Percentiles rank a stretch among this genome's conserved stretches.
These are phyloP conservation scores for Phalacrocorax brasilianus DNA, from an alignment of 2,113 vertebrate genomes.

Conservation along the genomic window DNA sequence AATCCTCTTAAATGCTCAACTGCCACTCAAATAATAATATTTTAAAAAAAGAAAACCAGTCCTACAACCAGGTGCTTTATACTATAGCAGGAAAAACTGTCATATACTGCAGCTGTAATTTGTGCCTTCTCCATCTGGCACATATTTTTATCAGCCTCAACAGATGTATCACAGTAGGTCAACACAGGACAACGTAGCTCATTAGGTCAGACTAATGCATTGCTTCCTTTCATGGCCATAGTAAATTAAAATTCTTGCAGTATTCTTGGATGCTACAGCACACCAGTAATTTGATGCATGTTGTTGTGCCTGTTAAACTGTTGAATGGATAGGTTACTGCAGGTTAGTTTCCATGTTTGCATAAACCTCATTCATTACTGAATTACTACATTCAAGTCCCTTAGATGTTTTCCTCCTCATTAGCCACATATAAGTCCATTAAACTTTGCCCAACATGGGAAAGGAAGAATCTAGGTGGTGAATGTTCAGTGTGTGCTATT, in stretches of 20 bases:
- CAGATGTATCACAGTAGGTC: background rate
- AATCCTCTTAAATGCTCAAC: background rate
- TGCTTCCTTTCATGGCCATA: background rate
- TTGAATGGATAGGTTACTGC: background rate
- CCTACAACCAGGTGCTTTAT: background rate
- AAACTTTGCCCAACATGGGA: constrained; percentile 19
- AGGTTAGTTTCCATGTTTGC: constrained; percentile 25
- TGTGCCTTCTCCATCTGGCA: background rate
- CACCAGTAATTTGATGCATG: background rate
- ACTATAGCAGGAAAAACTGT: background rate
- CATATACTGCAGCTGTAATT: background rate
- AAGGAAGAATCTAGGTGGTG: background rate
- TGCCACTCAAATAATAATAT: background rate
- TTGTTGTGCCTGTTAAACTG: background rate
- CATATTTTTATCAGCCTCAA: background rate
- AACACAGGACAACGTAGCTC: background rate
- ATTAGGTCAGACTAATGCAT: background rate
- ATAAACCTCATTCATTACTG: constrained; percentile 28
- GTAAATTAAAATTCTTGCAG: background rate
- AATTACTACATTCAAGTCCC: background rate
- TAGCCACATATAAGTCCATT: constrained; percentile 34
- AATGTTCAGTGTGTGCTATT: background rate
- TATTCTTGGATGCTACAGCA: background rate
- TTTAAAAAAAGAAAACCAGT: background rate
- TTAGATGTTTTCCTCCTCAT: constrained; percentile 31